Base-by-base conservation (phyloP, 2,113 vertebrate genomes). In the Alethe diademata region DNA sequence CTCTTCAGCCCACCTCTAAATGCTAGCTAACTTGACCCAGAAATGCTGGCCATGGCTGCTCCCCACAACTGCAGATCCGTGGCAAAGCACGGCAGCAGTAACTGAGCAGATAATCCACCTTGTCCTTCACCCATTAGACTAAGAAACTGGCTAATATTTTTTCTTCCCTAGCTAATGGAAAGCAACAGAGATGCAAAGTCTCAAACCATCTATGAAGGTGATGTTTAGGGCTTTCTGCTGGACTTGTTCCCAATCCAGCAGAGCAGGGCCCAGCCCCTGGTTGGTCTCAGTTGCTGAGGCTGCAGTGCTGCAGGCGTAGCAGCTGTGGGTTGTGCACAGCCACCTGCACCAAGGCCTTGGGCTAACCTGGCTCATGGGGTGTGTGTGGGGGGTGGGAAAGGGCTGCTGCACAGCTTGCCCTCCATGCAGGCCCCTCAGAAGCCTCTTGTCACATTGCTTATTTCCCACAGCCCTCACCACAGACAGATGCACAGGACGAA, bases 401-500 rank as follows among this genome's bases (percentile, higher is more conserved):
- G 42, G 64, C 33, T 3, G 2, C 35, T 29, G 35, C 65, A 74
- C 14, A 24, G 17, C 53, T 60, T 69, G 18, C 11, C n/a, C 9
- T 82, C n/a, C 1, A 0, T 1, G 0, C 6, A 25, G 12, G 24
- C 29, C 45, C 82, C 16, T 64, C 16, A 15, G 1, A 3, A 70
- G 28, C 28, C 28, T 73, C 1, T 0, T 61, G 23, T 50, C 33
- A 13, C 28, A 9, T 28, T 76, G 57, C n/a, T 70, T 8, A 10
- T 25, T 3, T 9, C 33, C 58, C 50, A 24, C 40, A 80, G 53
- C 45, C 36, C 53, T 81, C 29, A 35, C 17, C 40, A 17, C 14
- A 26, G 9, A 12, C 20, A 60, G 60, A 50, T 43, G 43, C 29
- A 20, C 45, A 67, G 80, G 74, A 16, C 4, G 20, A 54, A 40